Evolutionary conservation across 2,113 vertebrate species (phyloP).

Genomic region (Petroica traversi): DNA sequence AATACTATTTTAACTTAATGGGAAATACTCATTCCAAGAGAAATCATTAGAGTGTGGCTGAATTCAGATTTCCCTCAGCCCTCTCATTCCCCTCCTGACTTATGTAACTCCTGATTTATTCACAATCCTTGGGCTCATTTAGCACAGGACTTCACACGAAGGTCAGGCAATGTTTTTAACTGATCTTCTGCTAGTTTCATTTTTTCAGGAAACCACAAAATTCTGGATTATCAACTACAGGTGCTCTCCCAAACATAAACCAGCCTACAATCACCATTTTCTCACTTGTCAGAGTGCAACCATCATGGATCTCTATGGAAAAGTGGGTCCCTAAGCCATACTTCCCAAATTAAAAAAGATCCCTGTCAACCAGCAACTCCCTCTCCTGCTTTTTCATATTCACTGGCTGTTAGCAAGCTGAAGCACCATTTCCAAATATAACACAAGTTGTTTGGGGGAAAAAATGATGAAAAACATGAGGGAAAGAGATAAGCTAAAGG

Average conservation of each 20-base stretch:
- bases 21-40: background rate
- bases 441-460: background rate
- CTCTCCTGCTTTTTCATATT: background rate
- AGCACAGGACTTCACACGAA: background rate
- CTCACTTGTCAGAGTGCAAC: background rate
- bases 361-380: background rate
- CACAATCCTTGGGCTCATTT: background rate
- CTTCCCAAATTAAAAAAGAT: background rate
- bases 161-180: background rate
- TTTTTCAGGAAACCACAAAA: background rate
- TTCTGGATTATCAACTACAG: background rate
- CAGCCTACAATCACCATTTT: background rate
- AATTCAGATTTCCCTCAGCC: background rate
- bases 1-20: background rate
- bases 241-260: accelerated
- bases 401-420: background rate
- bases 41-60: background rate
- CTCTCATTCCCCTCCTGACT: background rate
- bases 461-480: background rate
- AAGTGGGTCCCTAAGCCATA: background rate
- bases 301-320: background rate
- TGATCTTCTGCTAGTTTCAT: background rate
- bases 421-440: background rate
- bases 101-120: background rate
- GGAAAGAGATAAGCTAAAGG: background rate